Conservation (phyloP, 2,113 vertebrate genomes). For the Trachemys scripta region DNA sequence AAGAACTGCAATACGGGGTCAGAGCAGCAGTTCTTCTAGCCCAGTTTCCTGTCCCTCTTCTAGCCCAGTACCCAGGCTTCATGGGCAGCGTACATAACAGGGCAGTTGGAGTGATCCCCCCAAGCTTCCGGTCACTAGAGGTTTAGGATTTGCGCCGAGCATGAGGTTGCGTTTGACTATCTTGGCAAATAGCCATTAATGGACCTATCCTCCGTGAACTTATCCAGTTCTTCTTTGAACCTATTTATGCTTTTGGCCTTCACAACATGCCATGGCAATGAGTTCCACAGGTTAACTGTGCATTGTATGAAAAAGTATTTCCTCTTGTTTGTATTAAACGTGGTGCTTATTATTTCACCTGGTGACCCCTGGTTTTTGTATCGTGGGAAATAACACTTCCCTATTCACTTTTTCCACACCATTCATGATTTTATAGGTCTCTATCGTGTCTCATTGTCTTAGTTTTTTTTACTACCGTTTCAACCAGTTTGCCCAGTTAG, state of each 20-base stretch:
- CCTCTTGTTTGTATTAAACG: not conserved
- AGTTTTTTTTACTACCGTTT: not conserved
- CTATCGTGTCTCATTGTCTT: not conserved
- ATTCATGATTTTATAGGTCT: not conserved
- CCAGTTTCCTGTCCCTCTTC: not conserved
- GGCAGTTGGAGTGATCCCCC: not conserved
- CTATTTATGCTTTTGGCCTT: not conserved
- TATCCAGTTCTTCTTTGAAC: not conserved
- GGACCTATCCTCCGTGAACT: not conserved
- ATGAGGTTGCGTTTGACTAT: not conserved
- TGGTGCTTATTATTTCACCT: not conserved
- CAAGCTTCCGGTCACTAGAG: not conserved
- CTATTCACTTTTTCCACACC: not conserved
- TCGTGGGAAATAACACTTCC: not conserved
- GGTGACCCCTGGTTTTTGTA: not conserved
- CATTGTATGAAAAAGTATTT: not conserved
- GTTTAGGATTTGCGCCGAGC: not conserved
- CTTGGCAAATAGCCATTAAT: not conserved
- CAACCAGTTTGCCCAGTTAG: not conserved
- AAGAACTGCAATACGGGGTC: not conserved
- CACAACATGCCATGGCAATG: not conserved
- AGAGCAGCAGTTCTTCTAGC: not conserved
- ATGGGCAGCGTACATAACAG: too few species aligned
- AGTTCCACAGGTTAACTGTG: not conserved
- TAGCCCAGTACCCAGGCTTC: not conserved